Percentiles rank a stretch among this genome's conserved stretches.
These are phyloP conservation scores for Tinamus major DNA, from an alignment of 2,797 vertebrate genomes.

Conservation along the genomic window DNA sequence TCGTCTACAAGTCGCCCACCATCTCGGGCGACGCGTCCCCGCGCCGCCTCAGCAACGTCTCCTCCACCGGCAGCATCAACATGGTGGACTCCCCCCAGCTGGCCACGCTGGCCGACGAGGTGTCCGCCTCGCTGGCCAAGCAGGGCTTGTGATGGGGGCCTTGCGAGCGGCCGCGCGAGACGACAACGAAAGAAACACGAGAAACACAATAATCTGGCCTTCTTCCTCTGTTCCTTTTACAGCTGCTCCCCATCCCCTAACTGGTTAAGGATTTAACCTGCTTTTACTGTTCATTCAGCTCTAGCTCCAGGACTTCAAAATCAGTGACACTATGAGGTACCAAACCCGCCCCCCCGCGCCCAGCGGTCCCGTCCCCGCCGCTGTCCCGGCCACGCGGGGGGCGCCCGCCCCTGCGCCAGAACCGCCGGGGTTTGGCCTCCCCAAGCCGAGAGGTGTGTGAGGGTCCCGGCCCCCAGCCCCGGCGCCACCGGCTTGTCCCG, in stretches of 20 bases:
- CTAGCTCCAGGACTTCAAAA: conserved; percentile 77
- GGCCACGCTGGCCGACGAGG: conserved; percentile 95
- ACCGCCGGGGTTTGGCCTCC: conserved; percentile 9
- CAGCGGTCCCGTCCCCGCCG: no score
- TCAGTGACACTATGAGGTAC: conserved; percentile 72
- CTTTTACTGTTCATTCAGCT: conserved; percentile 75
- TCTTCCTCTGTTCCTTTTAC: conserved; percentile 84
- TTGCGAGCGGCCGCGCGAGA: conserved; percentile 49
- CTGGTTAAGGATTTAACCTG: conserved; percentile 73
- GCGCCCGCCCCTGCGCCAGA: conserved; percentile 30
- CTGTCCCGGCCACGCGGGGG: not conserved
- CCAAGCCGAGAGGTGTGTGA: conserved; percentile 46
- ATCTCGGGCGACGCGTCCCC: conserved; percentile 92
- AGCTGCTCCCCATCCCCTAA: conserved; percentile 79
- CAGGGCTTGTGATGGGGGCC: conserved; percentile 94
- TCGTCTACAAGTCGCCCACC: conserved; percentile 88
- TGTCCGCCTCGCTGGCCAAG: conserved; percentile 96
- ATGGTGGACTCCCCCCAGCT: conserved; percentile 96
- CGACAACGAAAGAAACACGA: not conserved
- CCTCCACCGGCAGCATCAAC: conserved; percentile 96
- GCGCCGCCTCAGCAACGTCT: conserved; percentile 94
- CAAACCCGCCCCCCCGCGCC: conserved; percentile 48
- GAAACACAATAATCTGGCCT: conserved; percentile 78
- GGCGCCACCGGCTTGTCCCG: not conserved
- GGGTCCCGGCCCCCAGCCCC: not conserved